These are phyloP conservation scores for Actinostola sp. DNA, from an alignment of 92 coral and sea anemone species.

Conservation along the genomic window DNA sequence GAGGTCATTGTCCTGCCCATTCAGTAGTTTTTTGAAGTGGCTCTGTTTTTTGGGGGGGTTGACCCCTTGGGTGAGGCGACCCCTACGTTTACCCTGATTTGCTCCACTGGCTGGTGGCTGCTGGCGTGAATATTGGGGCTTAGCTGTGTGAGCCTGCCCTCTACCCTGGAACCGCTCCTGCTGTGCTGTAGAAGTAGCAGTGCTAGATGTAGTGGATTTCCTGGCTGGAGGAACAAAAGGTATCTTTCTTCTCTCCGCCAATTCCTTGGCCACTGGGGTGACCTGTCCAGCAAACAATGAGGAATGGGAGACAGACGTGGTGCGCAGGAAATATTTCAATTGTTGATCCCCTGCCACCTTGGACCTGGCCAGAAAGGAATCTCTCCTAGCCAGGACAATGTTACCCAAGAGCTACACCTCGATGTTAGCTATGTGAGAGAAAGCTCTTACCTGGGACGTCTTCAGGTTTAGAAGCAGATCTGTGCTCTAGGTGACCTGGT, in stretches of 20 bases:
- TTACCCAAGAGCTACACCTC: slow-evolving; percentile 16
- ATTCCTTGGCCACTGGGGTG: slow-evolving; percentile 9
- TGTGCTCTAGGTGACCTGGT: slow-evolving; percentile 16
- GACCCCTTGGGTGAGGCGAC: not conserved
- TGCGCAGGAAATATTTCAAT: slow-evolving; percentile 7
- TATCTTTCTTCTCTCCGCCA: not conserved
- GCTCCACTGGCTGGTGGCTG: not conserved
- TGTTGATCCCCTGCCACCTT: slow-evolving; percentile 14
- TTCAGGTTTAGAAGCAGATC: slow-evolving; percentile 36
- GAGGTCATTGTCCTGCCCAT: slow-evolving; percentile 23
- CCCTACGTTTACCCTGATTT: not conserved
- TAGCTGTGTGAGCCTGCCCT: slow-evolving; percentile 3
- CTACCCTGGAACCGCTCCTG: not conserved
- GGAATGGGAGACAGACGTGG: slow-evolving; percentile 2
- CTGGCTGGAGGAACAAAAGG: not conserved
- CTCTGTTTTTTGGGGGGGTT: slow-evolving; percentile 2
- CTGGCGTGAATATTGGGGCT: slow-evolving; percentile 5
- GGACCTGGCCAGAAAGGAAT: slow-evolving; percentile 10
- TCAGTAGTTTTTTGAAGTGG: slow-evolving; percentile 2
- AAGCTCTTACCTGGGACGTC: slow-evolving; percentile 11
- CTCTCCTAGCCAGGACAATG: slow-evolving; percentile 3
- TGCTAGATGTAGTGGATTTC: not conserved
- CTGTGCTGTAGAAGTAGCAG: slow-evolving; percentile 1
- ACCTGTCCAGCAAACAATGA: slow-evolving; percentile 16
- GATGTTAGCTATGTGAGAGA: not conserved